A percentile compares a stretch with the other conserved stretches of the same genome.
These are phyloP conservation scores for Drosophila subobscura DNA, from an alignment of 1,140 invertebrate genomes.

Conservation along the genomic window DNA sequence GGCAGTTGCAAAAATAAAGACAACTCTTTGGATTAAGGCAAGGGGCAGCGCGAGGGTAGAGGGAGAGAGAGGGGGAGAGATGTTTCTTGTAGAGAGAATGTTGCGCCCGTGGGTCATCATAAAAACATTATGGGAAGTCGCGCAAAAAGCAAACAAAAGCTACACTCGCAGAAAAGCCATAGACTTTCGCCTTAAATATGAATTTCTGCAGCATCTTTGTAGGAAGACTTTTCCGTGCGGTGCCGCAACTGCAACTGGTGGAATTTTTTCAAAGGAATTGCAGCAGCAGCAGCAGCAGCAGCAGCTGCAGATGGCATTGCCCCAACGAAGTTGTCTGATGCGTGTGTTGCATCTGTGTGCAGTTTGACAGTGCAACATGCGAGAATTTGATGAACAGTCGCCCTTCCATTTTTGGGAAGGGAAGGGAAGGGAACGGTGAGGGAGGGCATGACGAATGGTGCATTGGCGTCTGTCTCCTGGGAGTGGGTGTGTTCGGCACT, in stretches of 20 bases:
- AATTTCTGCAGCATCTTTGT: neutral
- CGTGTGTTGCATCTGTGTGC: constrained; percentile 64
- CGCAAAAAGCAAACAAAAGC: constrained; percentile 63
- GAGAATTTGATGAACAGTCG: constrained; percentile 76
- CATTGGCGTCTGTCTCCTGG: too few relatives aligned
- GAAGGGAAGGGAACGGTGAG: neutral
- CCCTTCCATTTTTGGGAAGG: neutral
- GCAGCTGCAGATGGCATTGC: constrained; percentile 69
- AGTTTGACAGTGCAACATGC: constrained; percentile 80
- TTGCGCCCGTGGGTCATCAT: constrained; percentile 73
- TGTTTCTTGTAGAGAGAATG: constrained; percentile 39
- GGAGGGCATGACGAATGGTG: too few relatives aligned
- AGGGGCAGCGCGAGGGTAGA: neutral
- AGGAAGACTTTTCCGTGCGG: constrained; percentile 14
- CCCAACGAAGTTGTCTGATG: constrained; percentile 32
- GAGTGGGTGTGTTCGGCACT: too few relatives aligned
- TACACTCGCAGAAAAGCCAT: constrained; percentile 6
- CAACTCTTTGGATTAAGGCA: constrained; percentile 67
- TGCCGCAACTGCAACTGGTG: constrained; percentile 55
- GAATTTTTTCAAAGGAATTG: constrained; percentile 76
- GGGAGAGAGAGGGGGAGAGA: neutral
- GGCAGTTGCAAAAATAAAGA: constrained; percentile 75
- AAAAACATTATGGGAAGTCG: constrained; percentile 76
- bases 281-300: constrained; percentile 34
- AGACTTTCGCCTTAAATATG: neutral